phyloP scores from a whole-genome alignment of 2,797 vertebrate genomes.

The Amphiprion clarkii region DNA sequence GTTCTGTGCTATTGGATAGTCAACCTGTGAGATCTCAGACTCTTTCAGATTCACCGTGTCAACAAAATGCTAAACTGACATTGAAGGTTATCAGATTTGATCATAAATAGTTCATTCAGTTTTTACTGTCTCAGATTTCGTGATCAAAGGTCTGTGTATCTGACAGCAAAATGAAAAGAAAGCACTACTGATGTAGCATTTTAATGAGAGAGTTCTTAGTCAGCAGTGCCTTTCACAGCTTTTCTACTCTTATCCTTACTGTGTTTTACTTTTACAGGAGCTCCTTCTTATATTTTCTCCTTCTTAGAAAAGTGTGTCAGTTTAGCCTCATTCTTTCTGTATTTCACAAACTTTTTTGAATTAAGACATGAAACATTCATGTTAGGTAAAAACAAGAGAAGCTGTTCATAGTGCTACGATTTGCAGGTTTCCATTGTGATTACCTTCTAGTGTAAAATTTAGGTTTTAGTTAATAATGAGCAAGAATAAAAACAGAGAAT shows the following conservation, averaged over 20 bases:
- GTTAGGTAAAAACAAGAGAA: background rate
- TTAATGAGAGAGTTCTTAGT: background rate
- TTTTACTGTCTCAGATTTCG: background rate
- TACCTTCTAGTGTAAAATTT: background rate
- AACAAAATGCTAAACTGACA: background rate
- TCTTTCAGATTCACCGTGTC: background rate
- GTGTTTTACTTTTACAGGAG: background rate
- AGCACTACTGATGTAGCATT: background rate
- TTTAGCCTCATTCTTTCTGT: background rate
- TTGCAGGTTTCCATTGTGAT: background rate
- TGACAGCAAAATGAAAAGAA: background rate
- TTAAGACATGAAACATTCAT: background rate
- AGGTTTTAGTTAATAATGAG: background rate
- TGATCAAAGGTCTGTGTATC: background rate
- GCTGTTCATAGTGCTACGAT: background rate
- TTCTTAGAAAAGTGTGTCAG: background rate
- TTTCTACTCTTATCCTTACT: background rate
- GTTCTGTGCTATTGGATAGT: conserved; percentile 34
- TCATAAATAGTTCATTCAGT: background rate
- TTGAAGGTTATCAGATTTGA: background rate
- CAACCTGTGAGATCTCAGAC: conserved; percentile 9
- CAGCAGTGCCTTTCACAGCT: background rate
- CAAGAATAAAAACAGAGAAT: background rate
- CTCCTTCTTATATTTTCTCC: background rate
- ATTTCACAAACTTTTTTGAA: no score